Evolutionary conservation across 2,113 vertebrate species (phyloP), one percentile per base, ranked within the genome.

Genomic region (Genyomyrus donnyi): DNA sequence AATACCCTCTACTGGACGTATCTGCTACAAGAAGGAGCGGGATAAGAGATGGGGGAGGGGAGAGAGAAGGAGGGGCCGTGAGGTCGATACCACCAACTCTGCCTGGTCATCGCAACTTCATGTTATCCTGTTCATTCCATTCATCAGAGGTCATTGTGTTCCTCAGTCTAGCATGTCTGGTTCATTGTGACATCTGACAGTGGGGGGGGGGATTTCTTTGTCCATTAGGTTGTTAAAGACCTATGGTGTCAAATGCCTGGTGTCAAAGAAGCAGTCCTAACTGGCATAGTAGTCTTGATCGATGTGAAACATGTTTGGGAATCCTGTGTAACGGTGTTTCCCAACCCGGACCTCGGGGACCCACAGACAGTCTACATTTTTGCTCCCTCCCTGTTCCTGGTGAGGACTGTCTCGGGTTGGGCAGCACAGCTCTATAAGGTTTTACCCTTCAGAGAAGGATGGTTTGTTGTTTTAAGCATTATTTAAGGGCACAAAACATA

Each of bases 1-100:
- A 98, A 95, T 97, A 97, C 91, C 97, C 96, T 49, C 95, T 93
- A 0, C 95, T 92, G 0, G 94, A 90, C 0, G 93, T 96, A 91
- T 98, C 97, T 91, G 97, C 90, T 95, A 89, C 91, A 91, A 21
- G 66, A 35, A 83, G 24, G 15, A 42, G n/a, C 0, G 50, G n/a
- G 89, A 39, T 84, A n/a, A 88, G 50, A 62, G 52, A 85, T 13
- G 19, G 42, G 89, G 24, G 88, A 45, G 27, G 21, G 45, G 42
- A 53, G n/a, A 17, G 88, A 19, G 88, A 83, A 53, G 19, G 10
- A 53, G 49, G 6, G 48, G 49, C 42, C 17, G 3, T 39, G 66
- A 52, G 48, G 49, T 53, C 31, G 21, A 6, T 4, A 35, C 66
- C 49, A 11, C 48, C 88, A 53, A 27, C 70, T 19, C 88, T 24